These are phyloP conservation scores for Stichodactyla mertensii DNA, from an alignment of 64 coral and sea anemone species.

Conservation along the genomic window DNA sequence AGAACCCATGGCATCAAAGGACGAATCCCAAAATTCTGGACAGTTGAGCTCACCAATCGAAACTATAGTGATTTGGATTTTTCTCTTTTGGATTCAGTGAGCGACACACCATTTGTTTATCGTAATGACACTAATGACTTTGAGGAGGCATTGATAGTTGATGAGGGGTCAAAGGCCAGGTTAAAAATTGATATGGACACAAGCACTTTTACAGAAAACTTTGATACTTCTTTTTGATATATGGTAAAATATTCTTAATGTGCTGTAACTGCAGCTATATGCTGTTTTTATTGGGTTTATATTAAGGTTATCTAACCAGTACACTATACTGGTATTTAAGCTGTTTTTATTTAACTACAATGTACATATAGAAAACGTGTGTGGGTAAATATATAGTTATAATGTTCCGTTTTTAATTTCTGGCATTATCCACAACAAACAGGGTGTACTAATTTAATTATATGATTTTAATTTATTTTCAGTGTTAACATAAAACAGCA, in stretches of 20 bases:
- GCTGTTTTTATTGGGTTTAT: not conserved
- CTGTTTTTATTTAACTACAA: not conserved
- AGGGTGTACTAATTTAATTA: too few species aligned
- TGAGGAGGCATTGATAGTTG: conserved; percentile 70
- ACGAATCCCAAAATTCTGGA: conserved; percentile 60
- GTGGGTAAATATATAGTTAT: too few species aligned
- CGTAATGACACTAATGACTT: conserved; percentile 69
- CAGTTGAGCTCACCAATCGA: conserved; percentile 76
- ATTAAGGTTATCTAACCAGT: too few species aligned
- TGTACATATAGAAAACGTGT: not conserved
- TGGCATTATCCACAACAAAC: too few species aligned
- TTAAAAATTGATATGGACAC: conserved; percentile 46
- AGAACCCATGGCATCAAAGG: conserved; percentile 20
- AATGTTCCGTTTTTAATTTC: too few species aligned
- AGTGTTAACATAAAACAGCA: too few species aligned
- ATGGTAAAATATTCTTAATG: not conserved
- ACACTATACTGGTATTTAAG: not conserved
- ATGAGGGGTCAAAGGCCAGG: conserved; percentile 56
- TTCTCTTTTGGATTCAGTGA: conserved; percentile 69
- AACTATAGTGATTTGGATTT: conserved; percentile 92
- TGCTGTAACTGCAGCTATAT: not conserved
- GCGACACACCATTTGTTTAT: conserved; percentile 80
- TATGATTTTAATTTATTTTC: too few species aligned
- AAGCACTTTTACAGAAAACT: not conserved
- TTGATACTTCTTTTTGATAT: conserved; percentile 17